Evolutionary conservation across 2,113 vertebrate species (phyloP).

Genomic region (Rhombomys opimus): DNA sequence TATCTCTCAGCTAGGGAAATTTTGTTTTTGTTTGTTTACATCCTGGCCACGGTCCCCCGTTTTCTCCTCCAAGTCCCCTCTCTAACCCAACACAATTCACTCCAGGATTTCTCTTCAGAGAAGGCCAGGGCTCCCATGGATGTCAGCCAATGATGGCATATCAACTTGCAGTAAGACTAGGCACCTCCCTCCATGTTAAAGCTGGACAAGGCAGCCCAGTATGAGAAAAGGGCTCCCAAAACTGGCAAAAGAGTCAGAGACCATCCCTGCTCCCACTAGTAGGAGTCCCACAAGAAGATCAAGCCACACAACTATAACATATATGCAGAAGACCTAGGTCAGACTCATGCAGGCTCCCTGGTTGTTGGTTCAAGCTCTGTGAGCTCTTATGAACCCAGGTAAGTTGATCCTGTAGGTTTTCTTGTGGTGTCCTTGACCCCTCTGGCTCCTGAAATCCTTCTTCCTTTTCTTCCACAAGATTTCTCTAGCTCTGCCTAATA

Average conservation of each 20-base stretch:
- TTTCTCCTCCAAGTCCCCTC: background rate
- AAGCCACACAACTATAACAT: background rate
- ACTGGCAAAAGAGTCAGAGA: background rate
- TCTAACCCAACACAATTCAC: background rate
- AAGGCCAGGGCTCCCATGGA: background rate
- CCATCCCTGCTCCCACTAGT: background rate
- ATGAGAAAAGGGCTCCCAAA: background rate
- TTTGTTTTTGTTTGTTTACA: background rate
- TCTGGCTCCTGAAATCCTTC: background rate
- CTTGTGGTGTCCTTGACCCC: background rate
- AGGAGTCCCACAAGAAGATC: background rate
- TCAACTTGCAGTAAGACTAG: background rate
- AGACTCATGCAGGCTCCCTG: background rate
- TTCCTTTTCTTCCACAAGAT: background rate
- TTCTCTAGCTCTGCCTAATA: background rate
- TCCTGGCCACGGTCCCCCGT: too few species aligned
- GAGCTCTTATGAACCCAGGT: background rate
- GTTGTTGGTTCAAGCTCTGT: background rate
- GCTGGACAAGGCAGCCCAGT: background rate
- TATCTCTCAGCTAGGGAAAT: background rate
- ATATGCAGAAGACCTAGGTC: background rate
- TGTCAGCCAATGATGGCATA: background rate
- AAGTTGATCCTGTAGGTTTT: background rate
- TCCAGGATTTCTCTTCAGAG: background rate
- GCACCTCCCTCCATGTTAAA: background rate